Base-by-base conservation (phyloP, 2,888 invertebrate species). In the Xestia ashworthii region DNA sequence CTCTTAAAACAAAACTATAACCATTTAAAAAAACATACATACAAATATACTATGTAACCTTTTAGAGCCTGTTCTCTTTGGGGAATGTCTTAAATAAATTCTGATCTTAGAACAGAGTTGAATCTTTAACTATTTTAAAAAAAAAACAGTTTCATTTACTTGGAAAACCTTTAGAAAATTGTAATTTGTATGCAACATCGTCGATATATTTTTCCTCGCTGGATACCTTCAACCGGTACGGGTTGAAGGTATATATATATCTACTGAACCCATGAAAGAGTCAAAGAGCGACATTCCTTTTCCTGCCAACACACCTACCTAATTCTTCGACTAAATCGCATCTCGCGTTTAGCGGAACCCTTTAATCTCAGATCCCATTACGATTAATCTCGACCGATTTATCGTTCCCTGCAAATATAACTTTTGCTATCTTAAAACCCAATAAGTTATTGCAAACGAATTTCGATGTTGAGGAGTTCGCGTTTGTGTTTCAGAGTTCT, bases 341-440 rank as follows among this genome's bases (percentile, higher is more conserved):
- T 76, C 82, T 76, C 70, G 64, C 80, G 80, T 78, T 80, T 64
- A 76, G 22, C 76, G 74, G 66, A 75, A 78, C 81, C 69, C 80
- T 78, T 87, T 86, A 88, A 87, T 88, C 86, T 85, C 38, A 80
- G 82, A 87, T 87, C 83, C 78, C 81, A 86, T 86, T 88, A 88
- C 86, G 88, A 88, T 86, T 88, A 88, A 87, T 87, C 88, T 86
- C 69, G 1, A 78, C 74, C 82, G 82, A 87, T 87, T 87, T 87
- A 87, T 87, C 85, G 88, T 25, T 71, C 48, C 76, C 55, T 71
- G 75, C 77, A 87, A 87, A 88, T 85, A 87, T 87, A 88, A 88
- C 86, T 87, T 87, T 78, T 83, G 83, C 81, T 83, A 85, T 85
- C 85, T 86, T 87, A 71, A 86, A 88, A 88, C 58, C 78, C 83